Base-by-base conservation (phyloP, 2,113 vertebrate species). In the Thalassarche chlororhynchos region DNA sequence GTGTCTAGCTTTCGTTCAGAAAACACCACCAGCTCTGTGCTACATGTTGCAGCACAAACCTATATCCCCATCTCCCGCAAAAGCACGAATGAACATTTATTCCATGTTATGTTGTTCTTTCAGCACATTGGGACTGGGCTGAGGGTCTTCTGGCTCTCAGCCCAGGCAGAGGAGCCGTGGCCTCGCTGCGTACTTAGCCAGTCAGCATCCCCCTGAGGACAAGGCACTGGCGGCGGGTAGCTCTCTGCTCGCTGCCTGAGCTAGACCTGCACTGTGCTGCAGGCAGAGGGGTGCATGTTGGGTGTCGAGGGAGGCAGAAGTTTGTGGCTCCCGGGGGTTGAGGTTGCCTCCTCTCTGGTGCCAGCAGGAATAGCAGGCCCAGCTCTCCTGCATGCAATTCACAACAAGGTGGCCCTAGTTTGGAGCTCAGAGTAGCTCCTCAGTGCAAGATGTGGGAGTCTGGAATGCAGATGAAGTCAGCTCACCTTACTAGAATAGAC, bases 111-210 rank as follows among this genome's bases (percentile, higher is more conserved):
- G 10, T 17, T 89, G 66, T 62, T 79, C n/a, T 64, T 86, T 47
- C 17, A 21, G 38, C 15, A 18, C 13, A 0, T 0, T 29, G 46
- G 51, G n/a, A 26, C 25, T 20, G 31, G 18, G 20, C 32, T 55
- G 52, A 31, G 32, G 52, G 40, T 52, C 60, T 55, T 24, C 26
- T 81, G 80, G 31, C 75, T n/a, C n/a, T 71, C 72, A 20, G 71
- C 23, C 29, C 17, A 26, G 84, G 44, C n/a, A 71, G 88, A 87
- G 70, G 64, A 54, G 34, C 42, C 1, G 0, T 5, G 36, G 29
- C 31, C 55, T 28, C 0, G 0, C 34, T 15, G 49, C 11, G 5
- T 32, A 1, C 38, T 31, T 21, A 24, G 11, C 66, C 32, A 17
- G 44, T 14, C 2, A 1, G 3, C 14, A 12, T 23, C 21, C 47